phyloP scores from a whole-genome alignment of 1,140 invertebrate genomes.

The Brachionus angularis region DNA sequence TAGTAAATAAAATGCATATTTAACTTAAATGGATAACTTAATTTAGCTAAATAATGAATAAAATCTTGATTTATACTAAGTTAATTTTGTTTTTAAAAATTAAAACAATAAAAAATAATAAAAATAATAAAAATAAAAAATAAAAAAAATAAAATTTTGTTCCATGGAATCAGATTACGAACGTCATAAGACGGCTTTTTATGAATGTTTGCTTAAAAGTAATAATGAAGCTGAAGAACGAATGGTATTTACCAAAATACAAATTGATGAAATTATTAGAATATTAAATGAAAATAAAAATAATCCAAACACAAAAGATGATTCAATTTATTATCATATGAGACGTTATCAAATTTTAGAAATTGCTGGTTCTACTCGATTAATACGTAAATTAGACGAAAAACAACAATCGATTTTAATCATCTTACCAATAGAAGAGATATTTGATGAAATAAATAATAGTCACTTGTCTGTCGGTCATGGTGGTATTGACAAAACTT shows the following conservation, averaged over 20 bases:
- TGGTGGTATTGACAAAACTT: constrained; percentile 45
- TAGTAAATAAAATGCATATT: not conserved
- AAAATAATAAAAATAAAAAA: too few relatives aligned
- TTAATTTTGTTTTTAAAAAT: constrained; percentile 2
- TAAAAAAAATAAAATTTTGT: too few relatives aligned
- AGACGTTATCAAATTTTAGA: constrained; percentile 5
- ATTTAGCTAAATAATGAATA: too few relatives aligned
- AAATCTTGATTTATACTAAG: not conserved
- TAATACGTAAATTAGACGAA: not conserved
- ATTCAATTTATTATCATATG: not conserved
- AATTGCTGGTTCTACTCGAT: not conserved
- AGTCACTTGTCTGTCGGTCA: constrained; percentile 45
- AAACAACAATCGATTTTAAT: not conserved
- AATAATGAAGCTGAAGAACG: not conserved
- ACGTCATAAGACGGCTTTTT: too few relatives aligned
- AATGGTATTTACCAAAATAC: too few relatives aligned
- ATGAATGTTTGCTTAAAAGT: too few relatives aligned
- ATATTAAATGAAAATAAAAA: constrained; percentile 4
- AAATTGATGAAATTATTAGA: not conserved
- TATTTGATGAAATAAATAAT: constrained; percentile 45
- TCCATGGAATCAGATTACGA: too few relatives aligned
- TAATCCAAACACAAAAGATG: not conserved
- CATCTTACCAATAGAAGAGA: constrained; percentile 44
- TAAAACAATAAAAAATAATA: too few relatives aligned
- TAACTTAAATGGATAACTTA: constrained; percentile 1